Evolutionary conservation across 2,113 vertebrate species (phyloP), one percentile per base, ranked within the genome.

Genomic region (Urocolius indicus): DNA sequence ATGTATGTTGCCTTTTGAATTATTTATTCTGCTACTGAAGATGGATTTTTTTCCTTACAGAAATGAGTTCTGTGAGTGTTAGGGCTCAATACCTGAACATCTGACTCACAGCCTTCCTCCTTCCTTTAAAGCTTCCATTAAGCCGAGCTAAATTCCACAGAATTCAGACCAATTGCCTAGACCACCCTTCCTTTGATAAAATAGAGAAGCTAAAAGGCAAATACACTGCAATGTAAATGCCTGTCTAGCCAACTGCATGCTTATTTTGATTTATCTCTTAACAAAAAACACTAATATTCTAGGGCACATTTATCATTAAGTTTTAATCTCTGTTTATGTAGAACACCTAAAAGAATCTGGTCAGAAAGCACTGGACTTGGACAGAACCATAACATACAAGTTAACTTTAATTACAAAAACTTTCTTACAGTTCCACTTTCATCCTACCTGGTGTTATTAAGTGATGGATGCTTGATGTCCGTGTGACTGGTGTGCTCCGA

Each of bases 361-460:
- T 16, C 49, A 87, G 51, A 66, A 24, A 75, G 32, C 69, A 43
- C 0, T 32, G 38, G 66, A 59, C 17, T n/a, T 67, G 18, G 51
- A 27, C 46, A 76, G 41, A 82, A 46, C 22, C 4, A 2, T 10
- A 86, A 21, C 4, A 29, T 2, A 59, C 8, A 38, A 18, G 19
- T 26, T 4, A 66, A 14, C 13, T 48, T 90, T 6, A 66, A 49
- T 34, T 43, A 63, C 29, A 87, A 10, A 59, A 89, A 65, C 62
- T 81, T 73, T 51, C 36, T 82, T 51, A 20, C 6, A 83, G 36
- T 41, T 88, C 5, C 34, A 34, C 26, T 34, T 23, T 71, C 54
- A 38, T 55, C 97, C 95, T 93, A 99, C 99, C 98, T 98, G 99
- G 99, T 81, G 98, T 95, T 86, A 99, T 98, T 57, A 98, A 90